Percentiles rank a stretch among this genome's conserved stretches.
Conservation (phyloP, 2,888 invertebrate species). For the Erebia aethiops region DNA sequence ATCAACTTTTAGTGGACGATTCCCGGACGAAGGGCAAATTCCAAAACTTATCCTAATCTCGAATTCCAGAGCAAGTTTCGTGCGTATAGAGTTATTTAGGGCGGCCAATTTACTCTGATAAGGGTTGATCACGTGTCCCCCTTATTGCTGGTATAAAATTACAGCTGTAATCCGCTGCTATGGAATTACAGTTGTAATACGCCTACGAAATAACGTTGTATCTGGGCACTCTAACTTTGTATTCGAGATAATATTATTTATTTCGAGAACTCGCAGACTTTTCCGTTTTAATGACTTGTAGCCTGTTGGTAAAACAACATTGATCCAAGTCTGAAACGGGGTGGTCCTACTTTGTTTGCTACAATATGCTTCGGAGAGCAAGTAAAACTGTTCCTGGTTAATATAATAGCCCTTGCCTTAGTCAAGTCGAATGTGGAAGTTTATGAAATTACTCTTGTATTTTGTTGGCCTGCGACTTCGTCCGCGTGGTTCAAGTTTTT, state of each 20-base stretch:
- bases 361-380: no score
- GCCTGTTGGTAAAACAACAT: no score
- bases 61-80: conserved; percentile 16
- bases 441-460: no score
- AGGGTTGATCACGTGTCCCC: conserved; percentile 25
- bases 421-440: no score
- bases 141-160: conserved; percentile 10
- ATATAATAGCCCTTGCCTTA: no score
- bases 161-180: conserved; percentile 9
- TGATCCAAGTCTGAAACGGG: no score
- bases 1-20: conserved; percentile 17
- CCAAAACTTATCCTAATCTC: conserved; percentile 18
- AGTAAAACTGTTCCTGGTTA: no score
- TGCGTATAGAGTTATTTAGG: conserved; percentile 29
- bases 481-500: no score
- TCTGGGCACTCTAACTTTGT: no score
- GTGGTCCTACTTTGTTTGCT: no score
- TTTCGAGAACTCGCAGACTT: not conserved
- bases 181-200: not conserved
- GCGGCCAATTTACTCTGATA: conserved; percentile 29
- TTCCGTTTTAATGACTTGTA: no score
- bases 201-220: not conserved
- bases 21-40: conserved; percentile 4
- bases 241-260: not conserved
- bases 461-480: no score